Evolutionary conservation across 2,113 vertebrate genomes (phyloP), one percentile per base, ranked within the genome.

Genomic region (Talpa occidentalis): DNA sequence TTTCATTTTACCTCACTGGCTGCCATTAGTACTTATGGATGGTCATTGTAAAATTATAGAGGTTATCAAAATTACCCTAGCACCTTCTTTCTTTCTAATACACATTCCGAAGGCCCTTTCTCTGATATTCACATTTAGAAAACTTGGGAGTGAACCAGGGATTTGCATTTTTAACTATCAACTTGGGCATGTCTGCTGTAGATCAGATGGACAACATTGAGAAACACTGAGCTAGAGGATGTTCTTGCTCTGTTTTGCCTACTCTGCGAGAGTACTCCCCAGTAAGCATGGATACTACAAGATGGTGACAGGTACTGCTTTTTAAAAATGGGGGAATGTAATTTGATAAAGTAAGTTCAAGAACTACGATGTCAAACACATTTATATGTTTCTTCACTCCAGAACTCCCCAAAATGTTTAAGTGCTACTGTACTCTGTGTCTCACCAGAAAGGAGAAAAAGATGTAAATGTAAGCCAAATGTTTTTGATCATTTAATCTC

Each of bases 301-400:
- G 19, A 76, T 4, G 40, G 40, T 52, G 56, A 72, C 1, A 80
- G 24, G 30, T 4, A 3, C 30, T 42, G 1, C 62, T 78, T 70
- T 7, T 22, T 24, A 81, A 95, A 69, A 54, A 54, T 28, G 17
- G 35, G 1, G 47, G 3, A 30, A 15, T 22, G 44, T 73, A 19
- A 79, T 80, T 70, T 79, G 47, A 88, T 42, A 66, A 90, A 94
- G 32, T 47, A 80, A 94, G 19, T 52, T 93, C 28, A 77, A 54
- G 14, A 92, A 92, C 7, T 35, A 11, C 0, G 0, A 77, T 59
- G n/a, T 85, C 67, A 91, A 81, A 67, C 72, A 37, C 11, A 66
- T 40, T 30, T 24, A 11, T 11, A 26, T 54, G 15, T 78, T 76
- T 82, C 24, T 92, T 84, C 77, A 85, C 56, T 59, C 67, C 8